Conservation (phyloP, 1,140 invertebrate genomes). For the Hylaeus anthracinus region DNA sequence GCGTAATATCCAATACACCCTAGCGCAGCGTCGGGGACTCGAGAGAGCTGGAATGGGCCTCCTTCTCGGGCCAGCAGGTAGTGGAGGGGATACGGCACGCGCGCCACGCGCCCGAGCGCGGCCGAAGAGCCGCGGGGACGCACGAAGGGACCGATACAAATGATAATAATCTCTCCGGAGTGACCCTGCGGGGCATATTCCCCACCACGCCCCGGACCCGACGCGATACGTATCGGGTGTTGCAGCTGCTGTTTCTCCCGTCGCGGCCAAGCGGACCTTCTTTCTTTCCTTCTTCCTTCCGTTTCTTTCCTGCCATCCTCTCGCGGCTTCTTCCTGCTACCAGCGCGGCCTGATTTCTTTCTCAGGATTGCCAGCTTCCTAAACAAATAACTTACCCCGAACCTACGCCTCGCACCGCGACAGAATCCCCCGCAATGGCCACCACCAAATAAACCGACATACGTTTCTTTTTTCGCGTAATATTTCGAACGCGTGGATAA, state of each 20-base stretch:
- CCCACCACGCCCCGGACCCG: constrained; percentile 59
- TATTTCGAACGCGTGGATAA: too few relatives aligned
- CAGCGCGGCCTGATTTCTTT: constrained; percentile 44
- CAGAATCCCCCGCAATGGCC: not conserved
- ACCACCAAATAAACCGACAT: too few relatives aligned
- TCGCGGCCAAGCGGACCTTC: constrained; percentile 61
- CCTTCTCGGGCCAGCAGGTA: constrained; percentile 24
- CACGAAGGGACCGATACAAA: constrained; percentile 65
- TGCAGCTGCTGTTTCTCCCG: constrained; percentile 78
- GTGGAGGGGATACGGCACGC: constrained; percentile 69
- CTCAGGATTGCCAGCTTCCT: constrained; percentile 45
- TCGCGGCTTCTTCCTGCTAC: constrained; percentile 36
- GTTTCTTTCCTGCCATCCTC: constrained; percentile 32
- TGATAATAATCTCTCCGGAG: constrained; percentile 74
- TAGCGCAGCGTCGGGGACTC: constrained; percentile 1
- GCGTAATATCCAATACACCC: constrained; percentile 23
- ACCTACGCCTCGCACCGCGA: not conserved
- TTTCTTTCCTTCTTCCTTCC: constrained; percentile 62
- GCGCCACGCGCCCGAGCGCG: constrained; percentile 75
- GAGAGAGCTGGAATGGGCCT: constrained; percentile 6
- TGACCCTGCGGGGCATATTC: constrained; percentile 73
- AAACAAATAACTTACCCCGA: constrained; percentile 48
- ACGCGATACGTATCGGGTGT: constrained; percentile 77
- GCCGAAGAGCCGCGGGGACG: constrained; percentile 60
- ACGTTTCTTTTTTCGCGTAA: too few relatives aligned